These are phyloP conservation scores for Esox masquinongy DNA, from an alignment of 2,797 vertebrate genomes.

Conservation along the genomic window DNA sequence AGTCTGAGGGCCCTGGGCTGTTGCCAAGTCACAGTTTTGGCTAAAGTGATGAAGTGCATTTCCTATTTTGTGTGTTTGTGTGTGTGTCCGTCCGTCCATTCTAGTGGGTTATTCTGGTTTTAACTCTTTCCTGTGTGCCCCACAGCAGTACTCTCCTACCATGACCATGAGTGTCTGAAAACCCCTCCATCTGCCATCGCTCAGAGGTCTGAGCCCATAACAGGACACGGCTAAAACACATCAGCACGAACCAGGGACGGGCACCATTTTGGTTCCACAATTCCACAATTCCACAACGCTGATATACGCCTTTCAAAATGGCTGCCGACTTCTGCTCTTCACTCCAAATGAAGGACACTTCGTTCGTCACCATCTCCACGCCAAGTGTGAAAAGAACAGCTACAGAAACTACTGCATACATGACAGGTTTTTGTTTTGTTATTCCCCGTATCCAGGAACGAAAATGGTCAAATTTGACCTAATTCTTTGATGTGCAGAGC, in stretches of 20 bases:
- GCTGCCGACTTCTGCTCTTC: slow-evolving; percentile 86
- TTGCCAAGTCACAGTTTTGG: not conserved
- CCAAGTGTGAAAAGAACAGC: slow-evolving; percentile 86
- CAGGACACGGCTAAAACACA: slow-evolving; percentile 79
- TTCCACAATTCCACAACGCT: slow-evolving; percentile 65
- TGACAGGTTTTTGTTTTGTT: slow-evolving; percentile 77
- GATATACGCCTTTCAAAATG: slow-evolving; percentile 63
- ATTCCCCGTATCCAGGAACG: slow-evolving; percentile 47
- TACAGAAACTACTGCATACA: slow-evolving; percentile 85
- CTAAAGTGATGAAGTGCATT: slow-evolving; percentile 2
- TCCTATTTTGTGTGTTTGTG: not conserved
- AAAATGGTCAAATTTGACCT: slow-evolving; percentile 66
- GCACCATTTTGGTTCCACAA: slow-evolving; percentile 89
- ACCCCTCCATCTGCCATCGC: slow-evolving; percentile 83
- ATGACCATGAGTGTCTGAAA: slow-evolving; percentile 99
- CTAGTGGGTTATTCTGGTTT: slow-evolving; percentile 4
- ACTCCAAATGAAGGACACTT: slow-evolving; percentile 89
- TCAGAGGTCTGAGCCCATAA: slow-evolving; percentile 76
- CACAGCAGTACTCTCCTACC: slow-evolving; percentile 97
- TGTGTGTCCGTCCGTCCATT: not conserved
- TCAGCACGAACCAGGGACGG: slow-evolving; percentile 83
- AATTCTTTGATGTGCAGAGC: slow-evolving; percentile 76
- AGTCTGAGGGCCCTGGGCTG: not conserved
- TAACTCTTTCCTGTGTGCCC: slow-evolving; percentile 47
- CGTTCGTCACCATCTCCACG: slow-evolving; percentile 56